Evolutionary conservation across 2,888 invertebrate genomes (phyloP).

Genomic region (Limnephilus auricula): DNA sequence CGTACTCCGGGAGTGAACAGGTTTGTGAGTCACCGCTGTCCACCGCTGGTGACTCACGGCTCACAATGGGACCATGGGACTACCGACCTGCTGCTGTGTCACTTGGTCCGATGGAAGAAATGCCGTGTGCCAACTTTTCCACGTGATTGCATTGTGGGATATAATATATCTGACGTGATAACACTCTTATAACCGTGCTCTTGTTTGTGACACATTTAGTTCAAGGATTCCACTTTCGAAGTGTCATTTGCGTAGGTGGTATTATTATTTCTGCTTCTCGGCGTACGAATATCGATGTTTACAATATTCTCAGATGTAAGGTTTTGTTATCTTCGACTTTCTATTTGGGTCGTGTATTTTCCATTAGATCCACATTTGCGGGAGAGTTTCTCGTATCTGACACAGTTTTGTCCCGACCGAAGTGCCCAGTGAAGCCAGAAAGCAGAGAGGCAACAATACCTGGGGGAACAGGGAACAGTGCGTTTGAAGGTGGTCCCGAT

Average conservation of each 20-base stretch:
- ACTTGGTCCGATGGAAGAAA: neutral
- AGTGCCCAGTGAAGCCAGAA: neutral
- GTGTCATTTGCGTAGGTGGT: neutral
- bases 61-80: neutral
- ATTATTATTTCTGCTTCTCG: neutral
- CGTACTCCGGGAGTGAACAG: neutral
- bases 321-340: neutral
- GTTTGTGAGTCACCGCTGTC: slow-evolving; percentile 4
- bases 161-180: neutral
- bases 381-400: slow-evolving; percentile 6
- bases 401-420: slow-evolving; percentile 22
- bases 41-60: neutral
- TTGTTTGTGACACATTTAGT: neutral
- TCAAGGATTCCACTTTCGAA: neutral
- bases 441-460: slow-evolving; percentile 46
- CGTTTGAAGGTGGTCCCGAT: slow-evolving; percentile 59
- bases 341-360: neutral
- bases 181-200: neutral
- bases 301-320: neutral
- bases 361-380: neutral
- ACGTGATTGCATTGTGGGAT: slow-evolving; percentile 3
- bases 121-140: slow-evolving; percentile 34
- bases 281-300: neutral
- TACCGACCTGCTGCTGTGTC: neutral
- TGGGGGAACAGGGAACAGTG: slow-evolving; percentile 51